phyloP scores from a whole-genome alignment of 2,113 vertebrate genomes.

The Paratilapia polleni region DNA sequence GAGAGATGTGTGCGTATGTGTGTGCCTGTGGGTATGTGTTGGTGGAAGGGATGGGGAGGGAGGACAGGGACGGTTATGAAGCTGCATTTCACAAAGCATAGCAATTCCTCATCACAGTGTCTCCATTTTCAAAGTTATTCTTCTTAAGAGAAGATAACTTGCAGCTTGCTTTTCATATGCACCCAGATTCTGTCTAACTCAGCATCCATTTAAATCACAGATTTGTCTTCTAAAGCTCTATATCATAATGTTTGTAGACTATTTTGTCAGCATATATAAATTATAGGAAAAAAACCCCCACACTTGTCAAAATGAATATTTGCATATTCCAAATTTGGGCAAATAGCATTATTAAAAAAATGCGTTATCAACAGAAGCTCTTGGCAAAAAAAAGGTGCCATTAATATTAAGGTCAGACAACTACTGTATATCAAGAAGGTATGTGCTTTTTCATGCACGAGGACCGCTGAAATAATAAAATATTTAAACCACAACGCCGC shows the following conservation, averaged over 20 bases:
- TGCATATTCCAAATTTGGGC: slow-evolving; percentile 49
- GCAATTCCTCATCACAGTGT: slow-evolving; percentile 11
- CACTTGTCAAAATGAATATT: slow-evolving; percentile 57
- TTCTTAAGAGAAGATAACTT: slow-evolving; percentile 20
- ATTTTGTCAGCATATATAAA: slow-evolving; percentile 45
- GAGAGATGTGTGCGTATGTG: not conserved
- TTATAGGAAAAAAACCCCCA: slow-evolving; percentile 13
- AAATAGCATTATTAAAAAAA: slow-evolving; percentile 19
- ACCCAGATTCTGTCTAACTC: slow-evolving; percentile 25
- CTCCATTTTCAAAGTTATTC: slow-evolving; percentile 25
- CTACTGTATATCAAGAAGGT: not conserved
- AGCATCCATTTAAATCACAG: slow-evolving; percentile 31
- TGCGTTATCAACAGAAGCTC: slow-evolving; percentile 36
- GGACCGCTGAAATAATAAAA: not conserved
- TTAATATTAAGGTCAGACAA: slow-evolving; percentile 41
- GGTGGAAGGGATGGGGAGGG: fast-evolving
- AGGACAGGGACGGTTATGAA: not conserved
- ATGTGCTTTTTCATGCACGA: not conserved
- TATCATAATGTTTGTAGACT: slow-evolving; percentile 21
- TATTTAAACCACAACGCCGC: not conserved
- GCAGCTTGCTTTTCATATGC: slow-evolving; percentile 33
- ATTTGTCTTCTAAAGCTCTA: slow-evolving; percentile 24
- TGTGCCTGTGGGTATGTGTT: not conserved
- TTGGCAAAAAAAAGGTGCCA: slow-evolving; percentile 24
- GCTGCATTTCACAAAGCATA: slow-evolving; percentile 21